A percentile compares a stretch with the other conserved stretches of the same genome.
phyloP scores from a whole-genome alignment of 2,888 invertebrate genomes.

The Melanchra persicariae region DNA sequence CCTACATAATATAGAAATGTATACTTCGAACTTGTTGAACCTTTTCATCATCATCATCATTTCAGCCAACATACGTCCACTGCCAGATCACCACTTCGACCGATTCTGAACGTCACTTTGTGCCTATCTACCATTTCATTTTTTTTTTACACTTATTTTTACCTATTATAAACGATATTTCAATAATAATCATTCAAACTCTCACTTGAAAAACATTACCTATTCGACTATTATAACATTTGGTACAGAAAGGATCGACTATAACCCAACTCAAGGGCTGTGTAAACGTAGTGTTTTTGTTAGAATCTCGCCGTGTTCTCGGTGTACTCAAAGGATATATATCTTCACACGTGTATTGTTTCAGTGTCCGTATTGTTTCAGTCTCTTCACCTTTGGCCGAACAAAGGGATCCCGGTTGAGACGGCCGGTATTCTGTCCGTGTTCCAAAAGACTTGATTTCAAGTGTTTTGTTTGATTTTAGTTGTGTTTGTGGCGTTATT shows the following conservation, averaged over 20 bases:
- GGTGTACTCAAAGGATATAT: slow-evolving; percentile 47
- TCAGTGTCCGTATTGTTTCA: slow-evolving; percentile 53
- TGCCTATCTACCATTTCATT: background rate
- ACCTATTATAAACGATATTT: background rate
- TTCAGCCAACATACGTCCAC: background rate
- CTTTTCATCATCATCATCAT: background rate
- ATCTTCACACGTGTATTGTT: slow-evolving; percentile 53
- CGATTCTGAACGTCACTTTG: no score
- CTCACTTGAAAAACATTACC: background rate
- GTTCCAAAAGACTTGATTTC: slow-evolving; percentile 33
- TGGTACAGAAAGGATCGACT: background rate
- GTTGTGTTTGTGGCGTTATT: slow-evolving; percentile 7
- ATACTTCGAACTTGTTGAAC: no score
- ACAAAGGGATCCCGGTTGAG: slow-evolving; percentile 45
- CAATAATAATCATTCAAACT: background rate
- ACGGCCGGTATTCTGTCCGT: slow-evolving; percentile 30
- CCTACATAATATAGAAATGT: no score
- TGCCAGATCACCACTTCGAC: no score
- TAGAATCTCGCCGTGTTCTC: slow-evolving; percentile 44
- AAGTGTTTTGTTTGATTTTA: slow-evolving; percentile 21
- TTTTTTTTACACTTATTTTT: background rate
- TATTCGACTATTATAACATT: background rate
- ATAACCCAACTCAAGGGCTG: slow-evolving; percentile 12
- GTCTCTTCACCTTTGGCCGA: slow-evolving; percentile 36
- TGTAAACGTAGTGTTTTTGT: slow-evolving; percentile 45